Percentiles rank a stretch among this genome's conserved stretches.
Conservation (phyloP, 1,140 invertebrate genomes). For the Drosophila subobscura region DNA sequence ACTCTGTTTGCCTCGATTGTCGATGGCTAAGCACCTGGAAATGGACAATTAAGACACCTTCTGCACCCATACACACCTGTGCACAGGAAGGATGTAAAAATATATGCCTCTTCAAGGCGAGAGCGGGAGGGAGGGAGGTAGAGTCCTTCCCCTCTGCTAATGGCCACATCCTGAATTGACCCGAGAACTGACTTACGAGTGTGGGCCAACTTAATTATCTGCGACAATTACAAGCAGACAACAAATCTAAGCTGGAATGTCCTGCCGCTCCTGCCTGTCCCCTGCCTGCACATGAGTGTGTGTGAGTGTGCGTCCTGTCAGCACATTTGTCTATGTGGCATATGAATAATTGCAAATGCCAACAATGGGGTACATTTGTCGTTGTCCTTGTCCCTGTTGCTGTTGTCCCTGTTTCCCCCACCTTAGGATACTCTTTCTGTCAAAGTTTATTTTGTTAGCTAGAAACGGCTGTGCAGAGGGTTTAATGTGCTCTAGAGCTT, state of each 20-base stretch:
- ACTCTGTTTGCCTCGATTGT: background rate
- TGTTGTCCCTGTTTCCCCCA: constrained; percentile 15
- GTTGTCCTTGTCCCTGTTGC: constrained; percentile 31
- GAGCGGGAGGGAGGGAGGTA: too few species aligned
- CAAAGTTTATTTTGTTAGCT: too few species aligned
- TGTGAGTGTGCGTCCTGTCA: constrained; percentile 56
- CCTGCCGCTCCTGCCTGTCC: constrained; percentile 31
- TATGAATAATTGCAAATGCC: constrained; percentile 81
- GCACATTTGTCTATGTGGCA: constrained; percentile 80
- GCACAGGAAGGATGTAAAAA: background rate
- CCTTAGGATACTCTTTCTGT: too few species aligned
- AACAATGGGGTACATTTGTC: constrained; percentile 74
- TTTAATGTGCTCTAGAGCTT: too few species aligned
- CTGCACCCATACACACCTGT: background rate
- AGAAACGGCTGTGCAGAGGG: too few species aligned
- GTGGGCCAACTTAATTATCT: constrained; percentile 73
- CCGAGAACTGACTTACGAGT: constrained; percentile 49
- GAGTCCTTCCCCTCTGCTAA: constrained; percentile 14
- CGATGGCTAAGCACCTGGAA: constrained; percentile 7
- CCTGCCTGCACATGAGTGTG: constrained; percentile 8
- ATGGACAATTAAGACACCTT: constrained; percentile 7
- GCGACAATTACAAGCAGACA: constrained; percentile 73
- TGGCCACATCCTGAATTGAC: constrained; percentile 33
- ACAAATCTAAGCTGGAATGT: constrained; percentile 77
- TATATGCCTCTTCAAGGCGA: background rate